Evolutionary conservation across 2,113 vertebrate species (phyloP).

Genomic region (Ophthalmolycus amberensis): DNA sequence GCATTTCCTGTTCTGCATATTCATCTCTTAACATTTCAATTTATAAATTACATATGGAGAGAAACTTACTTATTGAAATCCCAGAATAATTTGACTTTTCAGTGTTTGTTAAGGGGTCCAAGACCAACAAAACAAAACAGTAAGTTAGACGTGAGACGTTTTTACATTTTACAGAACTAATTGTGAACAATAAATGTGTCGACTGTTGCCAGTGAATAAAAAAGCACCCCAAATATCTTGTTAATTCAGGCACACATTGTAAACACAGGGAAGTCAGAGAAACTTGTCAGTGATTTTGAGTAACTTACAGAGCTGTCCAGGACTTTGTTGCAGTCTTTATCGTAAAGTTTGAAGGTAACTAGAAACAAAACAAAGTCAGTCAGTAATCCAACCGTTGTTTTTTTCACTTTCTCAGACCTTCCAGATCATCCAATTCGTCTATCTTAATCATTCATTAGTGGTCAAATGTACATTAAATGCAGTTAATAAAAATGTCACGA

Average conservation of each 20-base stretch:
- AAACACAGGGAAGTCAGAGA: not conserved
- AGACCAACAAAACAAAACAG: not conserved
- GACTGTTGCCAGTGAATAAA: not conserved
- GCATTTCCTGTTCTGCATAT: not conserved
- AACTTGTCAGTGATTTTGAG: not conserved
- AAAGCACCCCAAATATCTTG: not conserved
- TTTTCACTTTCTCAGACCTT: slow-evolving; percentile 6
- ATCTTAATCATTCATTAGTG: not conserved
- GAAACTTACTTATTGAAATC: not conserved
- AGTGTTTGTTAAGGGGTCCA: slow-evolving; percentile 1
- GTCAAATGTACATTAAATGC: not conserved
- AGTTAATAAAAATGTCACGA: slow-evolving; percentile 1
- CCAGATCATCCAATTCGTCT: not conserved
- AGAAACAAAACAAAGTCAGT: slow-evolving; percentile 49
- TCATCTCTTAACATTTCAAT: not conserved
- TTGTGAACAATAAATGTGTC: slow-evolving; percentile 1
- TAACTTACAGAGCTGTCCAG: slow-evolving; percentile 92
- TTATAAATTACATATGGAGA: not conserved
- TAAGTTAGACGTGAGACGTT: not conserved
- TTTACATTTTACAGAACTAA: not conserved
- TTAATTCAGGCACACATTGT: not conserved
- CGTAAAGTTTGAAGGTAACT: slow-evolving; percentile 95
- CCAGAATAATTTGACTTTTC: not conserved
- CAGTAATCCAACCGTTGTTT: not conserved
- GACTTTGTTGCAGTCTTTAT: slow-evolving; percentile 91